phyloP scores from a whole-genome alignment of 2,888 invertebrate genomes.

The Ischnura elegans region DNA sequence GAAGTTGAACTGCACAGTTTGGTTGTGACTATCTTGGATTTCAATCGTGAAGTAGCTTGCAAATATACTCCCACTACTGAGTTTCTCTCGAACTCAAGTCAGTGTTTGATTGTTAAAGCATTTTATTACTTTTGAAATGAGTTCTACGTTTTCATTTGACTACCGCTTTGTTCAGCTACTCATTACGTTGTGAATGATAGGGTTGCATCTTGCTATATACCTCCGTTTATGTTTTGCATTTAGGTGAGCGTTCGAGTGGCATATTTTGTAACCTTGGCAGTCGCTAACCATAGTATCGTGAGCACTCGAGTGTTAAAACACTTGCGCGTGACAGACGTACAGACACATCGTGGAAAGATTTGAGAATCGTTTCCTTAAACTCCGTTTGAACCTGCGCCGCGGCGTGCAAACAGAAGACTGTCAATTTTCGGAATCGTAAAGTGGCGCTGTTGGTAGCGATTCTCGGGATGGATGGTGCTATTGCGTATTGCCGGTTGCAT shows the following conservation, averaged over 20 bases:
- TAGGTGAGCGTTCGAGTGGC: neutral
- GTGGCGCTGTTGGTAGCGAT: conserved; percentile 6
- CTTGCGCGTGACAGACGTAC: neutral
- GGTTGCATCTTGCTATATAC: neutral
- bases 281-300: conserved; percentile 21
- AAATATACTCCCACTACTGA: too few relatives aligned
- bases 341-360: neutral
- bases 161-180: neutral
- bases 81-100: too few relatives aligned
- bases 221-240: neutral
- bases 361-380: neutral
- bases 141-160: neutral
- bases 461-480: neutral
- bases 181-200: neutral
- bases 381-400: neutral
- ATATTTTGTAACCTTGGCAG: neutral
- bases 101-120: too few relatives aligned
- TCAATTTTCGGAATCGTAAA: conserved; percentile 22
- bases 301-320: neutral
- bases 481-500: conserved; percentile 35
- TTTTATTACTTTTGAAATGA: neutral
- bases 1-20: neutral
- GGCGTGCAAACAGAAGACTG: neutral
- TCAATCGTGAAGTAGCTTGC: neutral
- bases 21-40: neutral